Base-by-base conservation (phyloP, 2,888 invertebrate species). In the Agrilus biguttatus region DNA sequence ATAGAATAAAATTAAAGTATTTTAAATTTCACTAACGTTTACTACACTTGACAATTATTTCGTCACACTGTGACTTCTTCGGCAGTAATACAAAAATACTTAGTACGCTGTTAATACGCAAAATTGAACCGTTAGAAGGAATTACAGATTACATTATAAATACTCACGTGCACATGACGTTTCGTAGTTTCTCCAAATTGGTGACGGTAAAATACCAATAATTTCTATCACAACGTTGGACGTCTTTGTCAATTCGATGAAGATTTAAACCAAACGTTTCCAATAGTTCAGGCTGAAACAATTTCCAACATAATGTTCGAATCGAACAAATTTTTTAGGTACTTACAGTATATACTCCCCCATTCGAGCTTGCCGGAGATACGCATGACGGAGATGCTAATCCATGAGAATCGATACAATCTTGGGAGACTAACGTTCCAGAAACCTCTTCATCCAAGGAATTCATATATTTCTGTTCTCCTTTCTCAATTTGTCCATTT, bases 211-310 rank as follows among this genome's bases (percentile, higher is more conserved):
- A 96, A 68, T 92, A 96, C 66, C 83, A 84, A 61, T 92, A 90
- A 64, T 92, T 93, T 40, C 95, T 72, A 67, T 96, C 95, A 65
- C 95, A 96, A 45, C 95, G 70, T 63, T 91, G 91, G 1, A 96
- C 95, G 63, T 95, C 95, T 63, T 96, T 96, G 60, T 96, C 95
- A 51, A 95, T 95, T 36, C 95, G 77, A 63, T 96, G 93, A 19
- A 95, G 67, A 58, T 96, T 96, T 41, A 91, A 63, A 0, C 89
- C 90, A 54, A 88, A 88, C 33, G 75, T 76, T 56, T 89, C 90
- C 49, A 92, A 68, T 39, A 91, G 65, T 61, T 92, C 91, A 55
- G 78, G 80, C 86, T 91, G 66, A 37, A 71, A 73, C 46, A 47
- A 42, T 7, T 5, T 21, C 5, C 21, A 48, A 48, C 45, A 39